These are phyloP conservation scores for Mystacornis crossleyi DNA, from an alignment of 2,113 vertebrate genomes.

Conservation along the genomic window DNA sequence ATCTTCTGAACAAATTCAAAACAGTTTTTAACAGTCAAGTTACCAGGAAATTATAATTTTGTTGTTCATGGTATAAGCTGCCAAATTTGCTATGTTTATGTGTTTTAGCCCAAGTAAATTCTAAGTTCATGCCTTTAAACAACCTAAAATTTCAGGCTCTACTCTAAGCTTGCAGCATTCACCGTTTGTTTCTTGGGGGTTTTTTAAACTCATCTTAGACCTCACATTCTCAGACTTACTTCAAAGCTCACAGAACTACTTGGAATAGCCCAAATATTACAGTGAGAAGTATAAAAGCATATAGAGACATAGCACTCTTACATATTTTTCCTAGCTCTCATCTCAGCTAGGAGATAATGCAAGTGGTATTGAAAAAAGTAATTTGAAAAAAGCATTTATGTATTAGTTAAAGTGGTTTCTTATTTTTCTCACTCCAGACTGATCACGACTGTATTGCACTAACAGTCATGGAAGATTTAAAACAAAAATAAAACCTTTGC, in stretches of 20 bases:
- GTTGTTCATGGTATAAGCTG: not conserved
- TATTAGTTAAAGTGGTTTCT: not conserved
- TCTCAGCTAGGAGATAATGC: not conserved
- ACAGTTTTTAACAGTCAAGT: not conserved
- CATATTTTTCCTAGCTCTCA: not conserved
- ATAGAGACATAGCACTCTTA: not conserved
- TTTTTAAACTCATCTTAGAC: not conserved
- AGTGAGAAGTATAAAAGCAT: not conserved
- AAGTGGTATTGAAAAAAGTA: not conserved
- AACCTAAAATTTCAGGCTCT: not conserved
- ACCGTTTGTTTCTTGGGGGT: fast-evolving
- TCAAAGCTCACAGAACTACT: not conserved
- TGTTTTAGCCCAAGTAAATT: not conserved
- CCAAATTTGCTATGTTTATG: not conserved
- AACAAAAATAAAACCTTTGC: not conserved
- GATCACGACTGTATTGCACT: not conserved
- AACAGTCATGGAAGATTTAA: not conserved
- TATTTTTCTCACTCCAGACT: not conserved
- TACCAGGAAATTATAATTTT: not conserved
- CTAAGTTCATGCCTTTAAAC: not conserved
- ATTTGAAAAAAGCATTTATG: not conserved
- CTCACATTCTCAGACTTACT: not conserved
- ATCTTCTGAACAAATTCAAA: not conserved
- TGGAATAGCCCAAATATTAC: not conserved
- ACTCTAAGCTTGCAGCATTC: not conserved